Conservation (phyloP, 2,797 vertebrate genomes). For the Premnoplex brunnescens region DNA sequence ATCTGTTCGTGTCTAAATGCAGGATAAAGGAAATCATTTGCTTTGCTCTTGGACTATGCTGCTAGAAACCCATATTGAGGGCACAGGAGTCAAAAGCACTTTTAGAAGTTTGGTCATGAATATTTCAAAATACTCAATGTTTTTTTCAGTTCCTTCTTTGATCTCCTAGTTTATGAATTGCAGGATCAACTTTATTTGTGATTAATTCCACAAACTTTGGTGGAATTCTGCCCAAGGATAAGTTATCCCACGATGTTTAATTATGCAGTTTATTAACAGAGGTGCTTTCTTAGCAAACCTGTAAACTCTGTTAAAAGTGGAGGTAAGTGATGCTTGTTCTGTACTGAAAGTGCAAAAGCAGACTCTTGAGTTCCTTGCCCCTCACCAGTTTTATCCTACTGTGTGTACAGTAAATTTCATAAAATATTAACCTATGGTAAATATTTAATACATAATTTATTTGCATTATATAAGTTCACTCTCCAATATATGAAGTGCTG, state of each 20-base stretch:
- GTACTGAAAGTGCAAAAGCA: constrained; percentile 13
- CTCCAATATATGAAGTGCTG: constrained; percentile 36
- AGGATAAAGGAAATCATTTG: not conserved
- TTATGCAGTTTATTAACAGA: not conserved
- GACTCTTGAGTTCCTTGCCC: not conserved
- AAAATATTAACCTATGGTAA: constrained; percentile 69
- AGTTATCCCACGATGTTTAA: not conserved
- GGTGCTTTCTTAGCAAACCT: not conserved
- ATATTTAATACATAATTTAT: constrained; percentile 71
- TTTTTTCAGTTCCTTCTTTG: not conserved
- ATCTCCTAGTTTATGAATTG: not conserved
- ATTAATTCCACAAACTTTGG: not conserved
- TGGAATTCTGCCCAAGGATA: not conserved
- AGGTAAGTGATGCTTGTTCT: not conserved
- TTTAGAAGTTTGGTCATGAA: not conserved
- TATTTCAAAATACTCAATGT: not conserved
- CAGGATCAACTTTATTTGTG: not conserved
- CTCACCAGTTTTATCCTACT: constrained; percentile 4
- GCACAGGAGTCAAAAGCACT: not conserved
- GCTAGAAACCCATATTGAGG: not conserved
- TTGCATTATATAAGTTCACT: constrained; percentile 57
- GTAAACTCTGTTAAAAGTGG: not conserved
- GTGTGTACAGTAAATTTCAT: constrained; percentile 45
- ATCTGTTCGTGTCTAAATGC: not conserved
- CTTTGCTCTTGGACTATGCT: not conserved